Base-by-base conservation (phyloP, 2,797 vertebrate species). In the Sternotherus odoratus region DNA sequence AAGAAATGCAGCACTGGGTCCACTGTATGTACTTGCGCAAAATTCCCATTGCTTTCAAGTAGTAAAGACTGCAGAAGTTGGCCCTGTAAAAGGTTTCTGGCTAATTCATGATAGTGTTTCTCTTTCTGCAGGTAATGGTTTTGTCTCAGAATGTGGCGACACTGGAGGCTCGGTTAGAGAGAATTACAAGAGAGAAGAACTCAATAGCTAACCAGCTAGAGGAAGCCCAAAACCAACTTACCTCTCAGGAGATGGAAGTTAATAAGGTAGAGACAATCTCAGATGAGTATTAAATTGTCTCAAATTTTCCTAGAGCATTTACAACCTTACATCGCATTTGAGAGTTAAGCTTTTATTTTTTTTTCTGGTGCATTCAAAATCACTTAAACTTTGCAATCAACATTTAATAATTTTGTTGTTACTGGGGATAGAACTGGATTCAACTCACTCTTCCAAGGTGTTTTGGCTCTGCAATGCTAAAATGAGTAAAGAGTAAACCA, bases 191-290 rank as follows among this genome's bases (percentile, higher is more conserved):
- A 94, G 99, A 99, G 82, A 99, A 98, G 95, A 97, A 90, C 87
- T 98, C 98, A 19, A 96, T 99, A 91, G 92, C 96, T 93, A 98
- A 84, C 85, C 98, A 99, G 92, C 98, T 99, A 69, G 98, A 99
- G 77, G 99, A 99, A 89, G 92, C 98, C 66, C 98, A 98, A 75
- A 95, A 91, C 78, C 98, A 98, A 92, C 97, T 99, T 77, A 90
- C 97, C 39, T 97, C 90, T 94, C 98, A 95, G 92, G 99, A 99
- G 94, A 96, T 96, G 85, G 98, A 99, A 36, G 97, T 97, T 91
- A 98, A 98, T 91, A 98, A 98, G 98, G 99, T 99, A 98, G 21
- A 88, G 12, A 66, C 19, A 26, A 23, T 87, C 83, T 51, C 53
- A 82, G 83, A 49, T 66, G 0, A 83, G 1, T 57, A 23, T 95